Base-by-base conservation (phyloP, 2,113 vertebrate genomes). In the Oncorhynchus kisutch region DNA sequence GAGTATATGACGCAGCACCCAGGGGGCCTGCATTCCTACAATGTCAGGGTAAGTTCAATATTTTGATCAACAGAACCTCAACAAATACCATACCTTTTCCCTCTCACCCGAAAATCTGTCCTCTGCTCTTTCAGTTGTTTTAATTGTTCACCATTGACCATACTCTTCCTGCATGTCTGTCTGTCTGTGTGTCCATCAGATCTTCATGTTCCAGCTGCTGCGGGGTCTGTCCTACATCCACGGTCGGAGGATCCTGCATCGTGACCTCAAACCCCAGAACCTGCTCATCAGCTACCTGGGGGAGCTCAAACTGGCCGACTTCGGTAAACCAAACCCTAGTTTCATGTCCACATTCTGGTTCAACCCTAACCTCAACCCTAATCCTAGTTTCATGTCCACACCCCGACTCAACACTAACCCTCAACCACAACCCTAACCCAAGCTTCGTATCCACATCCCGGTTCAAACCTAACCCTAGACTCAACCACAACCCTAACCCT, bases 251-350 rank as follows among this genome's bases (percentile, higher is more conserved):
- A 95, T 99, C 84, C 94, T 99, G 82, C 98, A 98, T 85, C 77
- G 91, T 48, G 97, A 97, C 91, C 94, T 99, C 86, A 99, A 99
- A 89, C 96, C 96, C 67, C 96, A 97, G 89, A 98, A 98, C 88
- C 91, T 98, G 84, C 96, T 99, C 89, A 94, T 99, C 92, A 97
- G 94, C 91, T 95, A 95, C 92, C 89, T 95, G 25, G 95, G 96
- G 83, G 96, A 99, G 79, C 96, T 99, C 84, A 98, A 97, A 86
- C 93, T 98, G 82, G 95, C 95, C 0, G 95, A 97, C 88, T 99
- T 99, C 20, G 95, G 96, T 20, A 34, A 11, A 20, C 45, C 12
- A 7, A 49, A 22, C 20, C 6, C 59, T 34, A 34, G 34, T 1
- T 34, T 34, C 34, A 34, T 34, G 34, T 34, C 6, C 34, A 34